phyloP scores from a whole-genome alignment of 2,797 vertebrate species.

The Rhabdophis nuchalis region DNA sequence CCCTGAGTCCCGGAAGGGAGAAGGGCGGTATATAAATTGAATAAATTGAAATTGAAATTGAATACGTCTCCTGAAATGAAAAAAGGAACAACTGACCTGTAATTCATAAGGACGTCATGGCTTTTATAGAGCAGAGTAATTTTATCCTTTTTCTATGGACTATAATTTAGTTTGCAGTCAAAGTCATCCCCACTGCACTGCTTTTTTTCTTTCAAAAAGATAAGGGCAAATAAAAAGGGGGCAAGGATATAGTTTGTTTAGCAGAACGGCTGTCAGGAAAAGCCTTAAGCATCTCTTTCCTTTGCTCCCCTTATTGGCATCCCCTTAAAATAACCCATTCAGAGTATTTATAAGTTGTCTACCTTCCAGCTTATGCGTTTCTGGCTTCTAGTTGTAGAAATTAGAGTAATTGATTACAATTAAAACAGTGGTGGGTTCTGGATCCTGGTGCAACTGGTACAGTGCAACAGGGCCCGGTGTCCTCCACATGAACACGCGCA shows the following conservation, averaged over 20 bases:
- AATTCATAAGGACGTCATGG: too few species aligned
- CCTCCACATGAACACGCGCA: too few species aligned
- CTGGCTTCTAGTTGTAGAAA: not conserved
- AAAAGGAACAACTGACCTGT: not conserved
- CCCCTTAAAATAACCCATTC: not conserved
- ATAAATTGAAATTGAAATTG: too few species aligned
- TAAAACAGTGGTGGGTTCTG: too few species aligned
- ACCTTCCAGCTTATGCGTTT: not conserved
- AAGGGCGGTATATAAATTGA: too few species aligned
- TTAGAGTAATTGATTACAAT: not conserved
- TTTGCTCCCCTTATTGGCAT: not conserved
- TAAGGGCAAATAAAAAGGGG: not conserved
- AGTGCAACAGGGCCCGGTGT: too few species aligned
- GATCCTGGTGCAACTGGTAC: too few species aligned
- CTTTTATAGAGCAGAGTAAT: not conserved
- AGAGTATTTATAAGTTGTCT: not conserved
- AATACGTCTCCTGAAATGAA: not conserved
- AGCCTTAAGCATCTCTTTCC: not conserved
- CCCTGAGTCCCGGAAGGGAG: too few species aligned
- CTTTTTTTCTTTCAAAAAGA: not conserved
- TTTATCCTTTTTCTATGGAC: not conserved
- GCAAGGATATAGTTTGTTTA: not conserved
- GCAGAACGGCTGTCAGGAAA: not conserved
- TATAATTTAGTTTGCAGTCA: not conserved
- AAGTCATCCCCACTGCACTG: not conserved